Base-by-base conservation (phyloP, 2,888 invertebrate genomes). In the Melinaea marsaeus region DNA sequence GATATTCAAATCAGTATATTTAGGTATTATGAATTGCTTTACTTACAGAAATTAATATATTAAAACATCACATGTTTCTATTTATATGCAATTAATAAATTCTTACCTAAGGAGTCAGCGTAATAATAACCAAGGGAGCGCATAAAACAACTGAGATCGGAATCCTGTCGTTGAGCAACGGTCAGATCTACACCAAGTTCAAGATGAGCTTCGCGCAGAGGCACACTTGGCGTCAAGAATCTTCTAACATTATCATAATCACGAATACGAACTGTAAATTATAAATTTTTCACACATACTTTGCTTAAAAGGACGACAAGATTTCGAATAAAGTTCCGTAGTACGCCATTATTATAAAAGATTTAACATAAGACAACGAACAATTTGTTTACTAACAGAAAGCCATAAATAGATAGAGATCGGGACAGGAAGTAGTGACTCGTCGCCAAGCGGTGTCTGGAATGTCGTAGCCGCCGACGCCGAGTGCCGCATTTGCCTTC, bases 391-490 rank as follows among this genome's bases (percentile, higher is more conserved):
- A 77, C 83, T 78, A 70, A 90, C 89, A 81, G 72, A 89, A 89
- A 2, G 79, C 79, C 77, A 89, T 80, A 42, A 79, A 68, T 33
- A 89, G 60, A 62, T 85, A 86, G 6, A 90, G 75, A 58, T 90
- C 84, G 0, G 90, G 88, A 59, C 88, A 88, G 11, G 84, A 77
- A 32, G 78, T 74, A 58, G 71, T 64, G 54, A 88, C 78, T 2
- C 81, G 75, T 34, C 83, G 77, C 90, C 90, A 90, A 2, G 82
- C 83, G 0, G 81, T 77, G 68, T 90, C 90, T 0, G 89, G 74
- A 32, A 75, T 65, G 42, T 63, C 68, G 42, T 61, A 54, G 0
- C 75, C 75, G 13, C 74, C 75, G 5, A 65, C 63, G 13, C 75
- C 75, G 6, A 70, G 68, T 6, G 71, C 60, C 3, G 72, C 62